A percentile compares a stretch with the other conserved stretches of the same genome.
phyloP scores from a whole-genome alignment of 2,797 vertebrate species.

The Hemitrygon akajei region DNA sequence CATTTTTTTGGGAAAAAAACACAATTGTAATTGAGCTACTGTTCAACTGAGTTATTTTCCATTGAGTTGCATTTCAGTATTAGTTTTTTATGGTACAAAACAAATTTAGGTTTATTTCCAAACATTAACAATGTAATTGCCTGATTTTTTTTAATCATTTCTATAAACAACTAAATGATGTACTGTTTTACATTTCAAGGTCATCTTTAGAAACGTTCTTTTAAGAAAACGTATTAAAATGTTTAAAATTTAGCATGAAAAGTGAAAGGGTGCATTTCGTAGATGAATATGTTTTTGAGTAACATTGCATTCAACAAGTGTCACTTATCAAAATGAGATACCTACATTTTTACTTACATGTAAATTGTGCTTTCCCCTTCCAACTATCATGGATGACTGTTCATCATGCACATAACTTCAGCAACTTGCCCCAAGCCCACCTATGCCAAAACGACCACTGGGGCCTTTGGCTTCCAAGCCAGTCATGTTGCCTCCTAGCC shows the following conservation, averaged over 20 bases:
- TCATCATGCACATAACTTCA: constrained; percentile 44
- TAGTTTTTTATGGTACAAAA: not conserved
- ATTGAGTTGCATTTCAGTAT: not conserved
- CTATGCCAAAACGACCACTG: constrained; percentile 73
- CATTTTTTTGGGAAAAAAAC: not conserved
- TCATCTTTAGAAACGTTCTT: not conserved
- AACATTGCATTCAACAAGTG: not conserved
- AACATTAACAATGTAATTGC: not conserved
- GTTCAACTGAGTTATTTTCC: not conserved
- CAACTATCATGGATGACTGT: constrained; percentile 35
- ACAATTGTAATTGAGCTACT: not conserved
- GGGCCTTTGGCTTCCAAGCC: constrained; percentile 85
- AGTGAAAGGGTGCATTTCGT: not conserved
- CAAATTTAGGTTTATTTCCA: not conserved
- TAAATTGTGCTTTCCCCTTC: constrained; percentile 48
- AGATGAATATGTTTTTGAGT: not conserved
- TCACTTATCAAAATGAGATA: no score
- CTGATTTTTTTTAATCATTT: not conserved
- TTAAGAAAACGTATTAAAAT: not conserved
- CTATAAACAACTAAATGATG: not conserved
- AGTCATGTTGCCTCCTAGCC: constrained; percentile 82
- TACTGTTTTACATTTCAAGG: not conserved
- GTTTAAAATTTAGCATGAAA: not conserved
- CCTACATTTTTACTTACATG: constrained; percentile 28
- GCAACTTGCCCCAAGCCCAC: constrained; percentile 89